Percentiles rank a stretch among this genome's conserved stretches.
These are phyloP conservation scores for Pedionomus torquatus DNA, from an alignment of 2,113 vertebrate species.

Conservation along the genomic window DNA sequence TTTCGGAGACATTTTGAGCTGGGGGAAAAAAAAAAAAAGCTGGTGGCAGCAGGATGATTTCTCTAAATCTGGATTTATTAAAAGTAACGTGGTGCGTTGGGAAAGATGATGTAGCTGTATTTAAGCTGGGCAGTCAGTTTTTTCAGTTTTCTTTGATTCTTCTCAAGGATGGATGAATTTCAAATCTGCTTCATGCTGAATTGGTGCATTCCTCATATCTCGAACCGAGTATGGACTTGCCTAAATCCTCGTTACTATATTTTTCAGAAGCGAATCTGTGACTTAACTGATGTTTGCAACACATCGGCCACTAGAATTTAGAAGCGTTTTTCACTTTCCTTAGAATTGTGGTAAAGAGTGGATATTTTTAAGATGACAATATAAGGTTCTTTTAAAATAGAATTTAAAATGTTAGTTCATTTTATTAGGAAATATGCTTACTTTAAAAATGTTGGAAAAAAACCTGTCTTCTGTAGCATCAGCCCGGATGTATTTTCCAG, in stretches of 20 bases:
- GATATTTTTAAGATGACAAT: constrained; percentile 33
- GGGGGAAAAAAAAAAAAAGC: background rate
- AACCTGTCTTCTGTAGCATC: constrained; percentile 43
- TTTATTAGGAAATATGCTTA: constrained; percentile 43
- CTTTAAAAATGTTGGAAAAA: background rate
- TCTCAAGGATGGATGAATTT: background rate
- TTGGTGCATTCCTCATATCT: background rate
- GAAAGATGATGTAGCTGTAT: background rate
- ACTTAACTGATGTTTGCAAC: background rate
- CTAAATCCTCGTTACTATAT: background rate
- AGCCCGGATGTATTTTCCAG: constrained; percentile 60
- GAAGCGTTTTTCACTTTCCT: background rate
- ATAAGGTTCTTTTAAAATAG: constrained; percentile 20
- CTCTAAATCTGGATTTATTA: background rate
- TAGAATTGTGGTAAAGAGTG: constrained; percentile 31
- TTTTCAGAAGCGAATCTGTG: background rate
- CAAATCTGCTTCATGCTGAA: background rate
- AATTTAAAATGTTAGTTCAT: background rate
- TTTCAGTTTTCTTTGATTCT: background rate
- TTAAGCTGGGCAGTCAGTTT: background rate
- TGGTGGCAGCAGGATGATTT: background rate
- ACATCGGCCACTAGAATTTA: background rate
- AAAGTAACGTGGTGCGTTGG: rapidly evolving
- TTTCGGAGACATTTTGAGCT: background rate
- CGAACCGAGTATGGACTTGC: background rate